Base-by-base conservation (phyloP, 1,140 invertebrate genomes). In the Dufourea novaeangliae region DNA sequence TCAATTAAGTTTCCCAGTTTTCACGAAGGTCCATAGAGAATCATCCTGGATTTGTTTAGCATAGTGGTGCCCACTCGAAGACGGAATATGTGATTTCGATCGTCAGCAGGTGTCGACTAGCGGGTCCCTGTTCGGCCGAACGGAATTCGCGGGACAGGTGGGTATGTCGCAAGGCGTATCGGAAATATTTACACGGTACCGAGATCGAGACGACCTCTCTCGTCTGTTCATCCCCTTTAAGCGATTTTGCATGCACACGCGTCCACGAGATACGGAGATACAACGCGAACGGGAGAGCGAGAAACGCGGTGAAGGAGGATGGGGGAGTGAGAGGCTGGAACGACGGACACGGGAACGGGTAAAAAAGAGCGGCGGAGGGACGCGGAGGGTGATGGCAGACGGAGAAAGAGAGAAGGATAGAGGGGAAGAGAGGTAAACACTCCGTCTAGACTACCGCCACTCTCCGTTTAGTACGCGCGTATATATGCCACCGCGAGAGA, bases 371-470 rank as follows among this genome's bases (percentile, higher is more conserved):
- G 14, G 12, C 25, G 10, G 7, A 27, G 2, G 20, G 6, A 1
- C 4, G 39, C 37, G 8, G 12, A 62, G 32, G 27, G 75, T 29
- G 20, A 52, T 8, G 3, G 54, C 1, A 32, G 54, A 57, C 10
- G 67, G 61, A 70, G 68, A 29, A 27, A 68, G 54, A 64, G 46
- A 29, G 44, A 29, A 11, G n/a, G 20, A 37, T 17, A n/a, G 46
- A 64, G 39, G 63, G 34, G 7, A 11, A n/a, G 11, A 56, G 29
- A 56, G 37, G 37, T 56, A 68, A 50, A 92, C 91, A 92, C 89
- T 88, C 89, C 73, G 92, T 92, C 92, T 92, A 92, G 92, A 92
- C 92, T 91, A 87, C 87, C 83, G 84, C 80, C 85, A 85, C 85
- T 76, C 79, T 82, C 32, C 80, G 82, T 75, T 76, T 68, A 80